A percentile compares a stretch with the other conserved stretches of the same genome.
Conservation (phyloP, 2,797 vertebrate genomes). For the Macrochelys suwanniensis region DNA sequence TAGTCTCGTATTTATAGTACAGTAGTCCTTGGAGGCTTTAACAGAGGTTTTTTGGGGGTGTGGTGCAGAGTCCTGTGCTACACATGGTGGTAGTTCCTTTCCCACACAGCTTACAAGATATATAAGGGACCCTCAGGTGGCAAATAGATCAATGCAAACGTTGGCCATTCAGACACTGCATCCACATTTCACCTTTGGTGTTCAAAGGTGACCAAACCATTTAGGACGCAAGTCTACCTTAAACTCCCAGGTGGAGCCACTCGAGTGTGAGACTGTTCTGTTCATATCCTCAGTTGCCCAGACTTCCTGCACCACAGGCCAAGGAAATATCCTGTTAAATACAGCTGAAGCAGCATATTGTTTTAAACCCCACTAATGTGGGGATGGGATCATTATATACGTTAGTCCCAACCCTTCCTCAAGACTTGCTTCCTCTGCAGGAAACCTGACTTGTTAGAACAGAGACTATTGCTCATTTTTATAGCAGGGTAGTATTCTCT, state of each 20-base stretch:
- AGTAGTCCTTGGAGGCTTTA: not conserved
- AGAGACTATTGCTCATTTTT: not conserved
- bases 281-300: not conserved
- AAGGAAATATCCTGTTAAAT: not conserved
- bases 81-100: not conserved
- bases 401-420: not conserved
- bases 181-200: not conserved
- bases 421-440: not conserved
- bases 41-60: not conserved
- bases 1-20: not conserved
- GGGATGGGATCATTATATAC: not conserved
- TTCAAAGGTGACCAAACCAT: not conserved
- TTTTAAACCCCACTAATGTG: not conserved
- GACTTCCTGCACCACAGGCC: not conserved
- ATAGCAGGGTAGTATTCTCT: not conserved
- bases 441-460: not conserved
- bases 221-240: not conserved
- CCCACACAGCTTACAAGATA: not conserved
- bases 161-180: not conserved
- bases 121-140: not conserved
- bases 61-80: not conserved
- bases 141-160: not conserved
- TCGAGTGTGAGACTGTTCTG: not conserved
- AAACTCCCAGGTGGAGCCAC: not conserved
- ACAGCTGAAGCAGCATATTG: not conserved